Evolutionary conservation across 2,113 vertebrate species (phyloP).

Genomic region (Daubentonia madagascariensis): DNA sequence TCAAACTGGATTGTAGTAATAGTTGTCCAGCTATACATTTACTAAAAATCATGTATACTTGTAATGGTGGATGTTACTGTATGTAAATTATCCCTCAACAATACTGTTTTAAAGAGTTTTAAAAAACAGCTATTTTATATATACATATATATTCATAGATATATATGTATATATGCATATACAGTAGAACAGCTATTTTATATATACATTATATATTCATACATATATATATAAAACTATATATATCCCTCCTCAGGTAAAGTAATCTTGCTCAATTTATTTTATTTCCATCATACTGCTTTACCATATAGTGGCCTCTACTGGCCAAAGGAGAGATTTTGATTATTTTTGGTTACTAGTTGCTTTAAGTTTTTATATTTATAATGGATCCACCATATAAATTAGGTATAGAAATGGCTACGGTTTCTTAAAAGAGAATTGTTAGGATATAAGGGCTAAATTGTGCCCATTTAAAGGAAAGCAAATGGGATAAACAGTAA

Average conservation of each 20-base stretch:
- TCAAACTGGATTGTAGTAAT: background rate
- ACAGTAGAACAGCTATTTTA: too few relatives aligned
- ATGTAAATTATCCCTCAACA: background rate
- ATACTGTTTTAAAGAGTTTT: background rate
- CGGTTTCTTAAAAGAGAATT: constrained; percentile 10
- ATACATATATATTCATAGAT: background rate
- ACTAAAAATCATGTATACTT: background rate
- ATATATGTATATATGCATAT: too few relatives aligned
- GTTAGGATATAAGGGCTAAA: background rate
- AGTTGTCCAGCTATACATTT: background rate
- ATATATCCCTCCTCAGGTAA: background rate
- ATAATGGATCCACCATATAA: background rate
- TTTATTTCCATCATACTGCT: background rate
- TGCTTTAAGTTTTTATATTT: background rate
- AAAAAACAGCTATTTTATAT: background rate
- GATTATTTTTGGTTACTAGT: background rate
- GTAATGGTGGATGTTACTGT: background rate
- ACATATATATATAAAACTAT: too few relatives aligned
- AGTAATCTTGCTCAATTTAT: background rate
- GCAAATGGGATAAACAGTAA: background rate
- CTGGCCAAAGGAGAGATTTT: constrained; percentile 37
- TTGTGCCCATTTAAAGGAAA: background rate
- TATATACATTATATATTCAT: background rate
- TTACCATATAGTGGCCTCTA: constrained; percentile 49
- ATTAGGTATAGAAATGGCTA: background rate